phyloP scores from a whole-genome alignment of 1,140 invertebrate species.

The Tenebrio molitor region DNA sequence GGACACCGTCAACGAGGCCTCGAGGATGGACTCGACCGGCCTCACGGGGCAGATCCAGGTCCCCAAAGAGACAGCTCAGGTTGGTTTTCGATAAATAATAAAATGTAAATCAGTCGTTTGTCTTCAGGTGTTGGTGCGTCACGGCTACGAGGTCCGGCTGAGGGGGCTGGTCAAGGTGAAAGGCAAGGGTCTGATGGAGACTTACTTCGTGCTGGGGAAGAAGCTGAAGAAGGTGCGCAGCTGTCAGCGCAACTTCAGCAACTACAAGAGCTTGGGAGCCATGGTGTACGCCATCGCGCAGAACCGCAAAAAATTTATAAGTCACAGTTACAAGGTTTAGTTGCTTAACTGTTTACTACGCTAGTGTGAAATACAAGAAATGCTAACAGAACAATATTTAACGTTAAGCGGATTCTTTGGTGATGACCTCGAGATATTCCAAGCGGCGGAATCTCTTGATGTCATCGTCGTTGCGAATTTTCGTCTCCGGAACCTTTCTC shows the following conservation, averaged over 20 bases:
- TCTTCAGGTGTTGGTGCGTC: constrained; percentile 76
- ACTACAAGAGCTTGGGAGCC: constrained; percentile 84
- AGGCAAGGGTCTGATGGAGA: constrained; percentile 96
- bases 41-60: constrained; percentile 90
- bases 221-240: constrained; percentile 69
- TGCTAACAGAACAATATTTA: neutral
- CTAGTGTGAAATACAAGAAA: no score
- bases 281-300: constrained; percentile 92
- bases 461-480: neutral
- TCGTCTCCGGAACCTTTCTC: constrained; percentile 2
- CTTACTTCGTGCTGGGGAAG: constrained; percentile 88
- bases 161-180: constrained; percentile 91
- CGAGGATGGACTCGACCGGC: constrained; percentile 93
- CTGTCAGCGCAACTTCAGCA: constrained; percentile 77
- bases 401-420: neutral
- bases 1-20: constrained; percentile 93
- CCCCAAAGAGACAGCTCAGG: constrained; percentile 85
- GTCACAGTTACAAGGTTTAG: constrained; percentile 65
- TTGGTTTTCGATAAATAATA: no score
- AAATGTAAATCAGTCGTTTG: no score
- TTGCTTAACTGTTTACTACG: no score
- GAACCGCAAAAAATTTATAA: constrained; percentile 73
- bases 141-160: constrained; percentile 80
- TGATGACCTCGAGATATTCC: constrained; percentile 8
- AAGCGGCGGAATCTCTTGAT: constrained; percentile 13